Evolutionary conservation across 1,140 invertebrate species (phyloP).

Genomic region (Drosophila truncata): DNA sequence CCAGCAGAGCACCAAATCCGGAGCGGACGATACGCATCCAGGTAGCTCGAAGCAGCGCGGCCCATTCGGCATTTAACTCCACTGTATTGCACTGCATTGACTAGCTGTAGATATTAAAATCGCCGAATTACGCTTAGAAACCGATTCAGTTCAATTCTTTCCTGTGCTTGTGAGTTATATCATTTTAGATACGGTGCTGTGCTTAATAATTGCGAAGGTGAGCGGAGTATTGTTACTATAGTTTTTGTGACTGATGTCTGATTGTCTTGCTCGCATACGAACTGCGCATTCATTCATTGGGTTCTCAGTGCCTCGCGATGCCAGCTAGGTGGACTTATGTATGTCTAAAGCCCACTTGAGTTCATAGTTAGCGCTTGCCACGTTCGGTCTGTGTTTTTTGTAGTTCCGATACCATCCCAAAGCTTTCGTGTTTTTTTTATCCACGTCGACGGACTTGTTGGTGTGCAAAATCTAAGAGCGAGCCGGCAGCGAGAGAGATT

Average conservation of each 20-base stretch:
- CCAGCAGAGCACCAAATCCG: constrained; percentile 55
- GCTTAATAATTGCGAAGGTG: constrained; percentile 22
- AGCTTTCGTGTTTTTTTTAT: constrained; percentile 21
- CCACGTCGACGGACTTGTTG: constrained; percentile 10
- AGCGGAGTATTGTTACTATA: constrained; percentile 25
- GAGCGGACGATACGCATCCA: constrained; percentile 10
- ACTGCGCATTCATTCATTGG: constrained; percentile 5
- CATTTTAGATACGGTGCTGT: constrained; percentile 32
- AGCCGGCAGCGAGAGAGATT: constrained; percentile 3
- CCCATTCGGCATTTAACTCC: constrained; percentile 46
- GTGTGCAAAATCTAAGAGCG: constrained; percentile 35
- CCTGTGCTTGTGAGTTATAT: constrained; percentile 13
- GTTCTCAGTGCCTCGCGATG: constrained; percentile 27
- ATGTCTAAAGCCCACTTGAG: constrained; percentile 55
- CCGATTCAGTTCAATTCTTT: constrained; percentile 28
- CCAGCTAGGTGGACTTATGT: constrained; percentile 46
- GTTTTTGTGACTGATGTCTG: constrained; percentile 30
- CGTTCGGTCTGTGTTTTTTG: constrained; percentile 44
- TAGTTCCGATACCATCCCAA: constrained; percentile 11
- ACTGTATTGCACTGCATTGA: neutral
- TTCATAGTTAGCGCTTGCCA: constrained; percentile 55
- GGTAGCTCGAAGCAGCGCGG: constrained; percentile 55
- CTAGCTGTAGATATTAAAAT: constrained; percentile 16
- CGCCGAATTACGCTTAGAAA: constrained; percentile 14
- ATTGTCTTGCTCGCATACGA: constrained; percentile 32